phyloP scores from a whole-genome alignment of 2,113 vertebrate genomes.

The Diglossa brunneiventris region DNA sequence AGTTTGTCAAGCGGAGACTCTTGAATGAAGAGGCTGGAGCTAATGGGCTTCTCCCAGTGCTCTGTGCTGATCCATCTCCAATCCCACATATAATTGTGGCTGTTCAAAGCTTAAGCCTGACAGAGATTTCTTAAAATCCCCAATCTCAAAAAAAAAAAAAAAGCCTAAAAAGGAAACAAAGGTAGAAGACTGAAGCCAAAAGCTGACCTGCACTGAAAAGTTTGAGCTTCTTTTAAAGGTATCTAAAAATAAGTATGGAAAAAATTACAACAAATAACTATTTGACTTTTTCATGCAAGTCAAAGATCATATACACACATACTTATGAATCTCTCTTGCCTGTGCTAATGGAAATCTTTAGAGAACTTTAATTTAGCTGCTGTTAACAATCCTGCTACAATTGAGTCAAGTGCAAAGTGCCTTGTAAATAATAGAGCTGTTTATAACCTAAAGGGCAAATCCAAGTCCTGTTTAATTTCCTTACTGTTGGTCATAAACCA shows the following conservation, averaged over 20 bases:
- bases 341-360: conserved; percentile 43
- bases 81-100: background rate
- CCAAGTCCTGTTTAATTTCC: conserved; percentile 34
- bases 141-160: background rate
- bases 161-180: background rate
- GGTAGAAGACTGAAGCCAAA: background rate
- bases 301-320: background rate
- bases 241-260: background rate
- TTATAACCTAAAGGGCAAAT: conserved; percentile 47
- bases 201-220: background rate
- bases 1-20: background rate
- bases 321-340: background rate
- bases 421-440: conserved; percentile 8
- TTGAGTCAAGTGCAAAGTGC: background rate
- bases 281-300: background rate
- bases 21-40: background rate
- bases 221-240: background rate
- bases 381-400: conserved; percentile 15
- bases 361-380: background rate
- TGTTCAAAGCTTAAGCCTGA: background rate
- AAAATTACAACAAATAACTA: background rate
- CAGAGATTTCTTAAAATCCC: background rate
- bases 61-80: background rate
- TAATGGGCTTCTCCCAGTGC: background rate
- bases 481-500: background rate